Percentiles rank a stretch among this genome's conserved stretches.
Conservation (phyloP, 2,888 invertebrate species). For the Macropis europaea region DNA sequence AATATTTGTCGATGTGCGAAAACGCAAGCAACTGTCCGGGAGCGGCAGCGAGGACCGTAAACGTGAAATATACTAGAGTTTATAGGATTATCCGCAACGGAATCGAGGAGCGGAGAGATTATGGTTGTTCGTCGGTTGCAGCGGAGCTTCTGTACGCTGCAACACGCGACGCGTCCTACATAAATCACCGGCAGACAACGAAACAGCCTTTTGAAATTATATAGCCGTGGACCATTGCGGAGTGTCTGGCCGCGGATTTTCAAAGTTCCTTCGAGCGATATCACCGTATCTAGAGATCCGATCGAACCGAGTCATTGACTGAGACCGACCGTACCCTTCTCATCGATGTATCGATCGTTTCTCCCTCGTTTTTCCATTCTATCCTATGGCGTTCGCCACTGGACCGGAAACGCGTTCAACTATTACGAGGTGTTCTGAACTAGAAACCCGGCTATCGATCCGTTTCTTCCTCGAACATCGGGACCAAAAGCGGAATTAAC, state of each 20-base stretch:
- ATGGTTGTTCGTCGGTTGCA: constrained; percentile 4
- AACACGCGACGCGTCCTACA: constrained; percentile 62
- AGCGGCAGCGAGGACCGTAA: constrained; percentile 40
- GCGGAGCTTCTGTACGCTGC: constrained; percentile 40
- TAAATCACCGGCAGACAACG: constrained; percentile 62
- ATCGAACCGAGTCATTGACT: constrained; percentile 52
- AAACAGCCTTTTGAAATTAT: constrained; percentile 63
- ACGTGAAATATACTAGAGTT: constrained; percentile 58
- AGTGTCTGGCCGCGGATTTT: constrained; percentile 53
- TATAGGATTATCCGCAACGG: constrained; percentile 58
- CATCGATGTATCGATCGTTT: constrained; percentile 38
- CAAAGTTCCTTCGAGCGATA: constrained; percentile 56
- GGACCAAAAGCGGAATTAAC: no score
- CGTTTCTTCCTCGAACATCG: no score
- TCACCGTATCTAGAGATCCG: constrained; percentile 52
- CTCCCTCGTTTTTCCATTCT: constrained; percentile 4
- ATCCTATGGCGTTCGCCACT: constrained; percentile 7
- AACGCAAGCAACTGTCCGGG: constrained; percentile 43
- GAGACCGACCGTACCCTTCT: constrained; percentile 2
- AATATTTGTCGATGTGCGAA: constrained; percentile 43
- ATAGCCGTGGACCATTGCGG: constrained; percentile 36
- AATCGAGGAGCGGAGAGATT: constrained; percentile 35
- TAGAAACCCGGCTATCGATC: no score
- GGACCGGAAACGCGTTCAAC: constrained; percentile 25
- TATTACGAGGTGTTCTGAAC: not conserved